Conservation (phyloP, 2,888 invertebrate genomes). For the Scaptomyza caliginosa region DNA sequence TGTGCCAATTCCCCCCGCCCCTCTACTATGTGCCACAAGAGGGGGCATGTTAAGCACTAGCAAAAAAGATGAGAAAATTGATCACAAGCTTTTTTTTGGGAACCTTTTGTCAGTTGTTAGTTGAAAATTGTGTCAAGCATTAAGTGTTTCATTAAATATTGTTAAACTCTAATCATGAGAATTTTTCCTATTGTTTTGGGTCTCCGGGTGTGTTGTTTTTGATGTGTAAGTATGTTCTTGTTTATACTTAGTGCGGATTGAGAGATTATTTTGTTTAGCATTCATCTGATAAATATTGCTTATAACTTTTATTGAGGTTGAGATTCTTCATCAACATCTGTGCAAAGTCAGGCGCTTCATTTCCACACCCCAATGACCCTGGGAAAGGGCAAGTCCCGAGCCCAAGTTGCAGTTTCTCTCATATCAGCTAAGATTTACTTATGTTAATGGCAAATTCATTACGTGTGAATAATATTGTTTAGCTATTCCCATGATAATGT, state of each 20-base stretch:
- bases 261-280: too few relatives aligned
- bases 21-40: slow-evolving; percentile 14
- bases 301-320: too few relatives aligned
- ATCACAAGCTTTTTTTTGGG: slow-evolving; percentile 5
- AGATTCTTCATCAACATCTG: slow-evolving; percentile 6
- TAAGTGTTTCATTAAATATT: neutral
- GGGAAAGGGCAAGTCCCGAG: slow-evolving; percentile 26
- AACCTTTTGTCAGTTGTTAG: neutral
- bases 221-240: slow-evolving; percentile 26
- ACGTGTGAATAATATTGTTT: too few relatives aligned
- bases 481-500: too few relatives aligned
- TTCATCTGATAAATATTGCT: too few relatives aligned
- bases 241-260: too few relatives aligned
- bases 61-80: neutral
- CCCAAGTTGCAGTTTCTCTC: slow-evolving; percentile 6
- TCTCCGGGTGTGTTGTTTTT: neutral
- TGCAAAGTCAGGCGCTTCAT: slow-evolving; percentile 14
- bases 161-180: neutral
- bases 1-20: too few relatives aligned
- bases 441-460: slow-evolving; percentile 37
- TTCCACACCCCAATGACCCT: slow-evolving; percentile 11
- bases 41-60: neutral
- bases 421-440: slow-evolving; percentile 43
- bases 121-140: slow-evolving; percentile 22
- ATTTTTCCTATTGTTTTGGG: neutral